Base-by-base conservation (phyloP, 2,888 invertebrate species). In the Tethea ocularis region DNA sequence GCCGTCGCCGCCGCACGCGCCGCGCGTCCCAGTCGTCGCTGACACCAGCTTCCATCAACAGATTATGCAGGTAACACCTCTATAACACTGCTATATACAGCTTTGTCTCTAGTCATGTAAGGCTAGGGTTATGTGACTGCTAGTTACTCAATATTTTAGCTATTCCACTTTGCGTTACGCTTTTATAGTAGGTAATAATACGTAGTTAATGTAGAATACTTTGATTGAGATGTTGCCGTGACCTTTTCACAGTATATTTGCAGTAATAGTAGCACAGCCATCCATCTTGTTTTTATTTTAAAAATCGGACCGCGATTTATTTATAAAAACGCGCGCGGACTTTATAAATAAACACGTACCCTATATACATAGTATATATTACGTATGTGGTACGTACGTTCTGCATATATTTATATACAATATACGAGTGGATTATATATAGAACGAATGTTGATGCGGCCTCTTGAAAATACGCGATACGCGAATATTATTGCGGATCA, bases 1-100 rank as follows among this genome's bases (percentile, higher is more conserved):
- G 77, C 94, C 87, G 76, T 94, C 90, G 73, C 94, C 90, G 61
- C 89, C 90, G 71, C 89, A 91, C 80, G 87, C 93, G 72, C 93
- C 94, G 70, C 93, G 94, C 62, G 84, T 93, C 65, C 90, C 91
- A 65, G 46, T n/a, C 41, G 85, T 91, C 63, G 94, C 95, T 65
- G 95, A 95, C 76, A 91, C 94, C 83, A 94, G 93, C 79, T 94
- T 95, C 81, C 95, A 96, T 76, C 95, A 95, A 71, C 95, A 95
- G 87, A 95, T 96, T 79, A 91, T 95, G 88, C 95, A 95, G 95
- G 95, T 95, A 82, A 57, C 38, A 22, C 11, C 23, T 3, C 11
- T 52, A 26, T 22, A 1, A 36, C 6, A n/a, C 26, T 26, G 3
- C 26, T 3, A 26, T 26, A 26, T 3, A 26, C 7, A 26, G 26